Base-by-base conservation (phyloP, 2,113 vertebrate species). In the Engystomops pustulosus region DNA sequence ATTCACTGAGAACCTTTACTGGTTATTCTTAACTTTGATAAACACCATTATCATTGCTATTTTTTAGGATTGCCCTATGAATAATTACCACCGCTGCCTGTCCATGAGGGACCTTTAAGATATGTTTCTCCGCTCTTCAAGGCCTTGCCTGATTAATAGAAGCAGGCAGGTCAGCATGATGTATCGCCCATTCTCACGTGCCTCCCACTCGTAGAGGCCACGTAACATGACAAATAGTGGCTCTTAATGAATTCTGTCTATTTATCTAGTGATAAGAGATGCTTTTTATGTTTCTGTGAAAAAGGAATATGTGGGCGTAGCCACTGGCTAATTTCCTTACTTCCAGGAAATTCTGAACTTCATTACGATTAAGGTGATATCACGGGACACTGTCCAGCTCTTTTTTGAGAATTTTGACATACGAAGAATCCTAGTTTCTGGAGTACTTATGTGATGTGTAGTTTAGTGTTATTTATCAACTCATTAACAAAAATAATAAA, bases 221-320 rank as follows among this genome's bases (percentile, higher is more conserved):
- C 17, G 80, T 69, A 78, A 51, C 41, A 79, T 82, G 58, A 86
- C 62, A 79, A 67, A 80, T 83, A 77, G 67, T 72, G 32, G 72
- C n/a, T 83, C 81, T 71, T 86, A 67, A 76, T 81, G 85, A 86
- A 81, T 75, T 34, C 30, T 62, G 62, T 75, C 47, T 86, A 79
- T 88, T 81, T 87, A 62, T 81, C 76, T 86, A 81, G 80, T 78
- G 86, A 87, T 86, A 87, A 86, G 60, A 77, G 11, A 32, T 60
- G 34, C 18, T 36, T 77, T 77, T 58, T 72, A 27, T 55, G 34
- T 34, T 55, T 30, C 53, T 53, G 4, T 17, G 44, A 74, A 18
- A 78, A 41, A 41, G n/a, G 41, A 78, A 18, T n/a, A 55, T 25
- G 58, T 10, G 3, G 10, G 17, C 18, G 75, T 36, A 18, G 51